Conservation (phyloP, 1,140 invertebrate species). For the Apis cerana region DNA sequence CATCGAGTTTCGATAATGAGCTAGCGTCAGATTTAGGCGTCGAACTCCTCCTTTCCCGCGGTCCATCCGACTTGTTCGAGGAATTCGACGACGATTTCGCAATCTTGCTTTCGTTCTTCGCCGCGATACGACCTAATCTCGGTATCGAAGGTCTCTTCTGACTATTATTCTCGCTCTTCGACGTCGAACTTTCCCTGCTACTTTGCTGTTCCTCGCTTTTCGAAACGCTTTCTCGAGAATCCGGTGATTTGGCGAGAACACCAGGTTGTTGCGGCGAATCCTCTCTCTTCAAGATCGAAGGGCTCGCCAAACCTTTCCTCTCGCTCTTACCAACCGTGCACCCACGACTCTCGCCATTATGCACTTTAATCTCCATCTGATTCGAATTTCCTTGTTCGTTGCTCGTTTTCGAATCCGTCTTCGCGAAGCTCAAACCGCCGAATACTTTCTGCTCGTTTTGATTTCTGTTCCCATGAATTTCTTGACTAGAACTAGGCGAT, state of each 20-base stretch:
- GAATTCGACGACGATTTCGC: constrained; percentile 50
- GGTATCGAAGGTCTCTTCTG: constrained; percentile 59
- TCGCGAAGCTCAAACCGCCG: constrained; percentile 9
- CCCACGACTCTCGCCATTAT: constrained; percentile 18
- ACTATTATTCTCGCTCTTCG: constrained; percentile 59
- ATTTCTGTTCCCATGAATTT: constrained; percentile 30
- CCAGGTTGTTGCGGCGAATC: constrained; percentile 15
- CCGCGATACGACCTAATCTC: constrained; percentile 48
- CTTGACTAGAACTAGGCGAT: constrained; percentile 51
- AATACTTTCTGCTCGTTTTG: constrained; percentile 41
- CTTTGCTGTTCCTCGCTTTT: constrained; percentile 49
- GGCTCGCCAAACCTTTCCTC: constrained; percentile 1
- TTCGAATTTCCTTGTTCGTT: constrained; percentile 10
- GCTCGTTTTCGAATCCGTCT: constrained; percentile 17
- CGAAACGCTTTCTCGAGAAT: constrained; percentile 41
- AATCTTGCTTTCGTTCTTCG: constrained; percentile 63
- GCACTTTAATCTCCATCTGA: constrained; percentile 52
- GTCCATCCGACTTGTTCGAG: constrained; percentile 52
- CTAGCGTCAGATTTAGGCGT: constrained; percentile 57
- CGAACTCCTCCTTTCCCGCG: constrained; percentile 54
- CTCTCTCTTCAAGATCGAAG: constrained; percentile 42
- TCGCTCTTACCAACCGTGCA: constrained; percentile 24
- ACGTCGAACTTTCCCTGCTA: constrained; percentile 48
- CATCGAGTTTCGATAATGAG: constrained; percentile 55
- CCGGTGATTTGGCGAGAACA: constrained; percentile 31